phyloP scores from a whole-genome alignment of 1,140 invertebrate genomes.

The Penaeus indicus region DNA sequence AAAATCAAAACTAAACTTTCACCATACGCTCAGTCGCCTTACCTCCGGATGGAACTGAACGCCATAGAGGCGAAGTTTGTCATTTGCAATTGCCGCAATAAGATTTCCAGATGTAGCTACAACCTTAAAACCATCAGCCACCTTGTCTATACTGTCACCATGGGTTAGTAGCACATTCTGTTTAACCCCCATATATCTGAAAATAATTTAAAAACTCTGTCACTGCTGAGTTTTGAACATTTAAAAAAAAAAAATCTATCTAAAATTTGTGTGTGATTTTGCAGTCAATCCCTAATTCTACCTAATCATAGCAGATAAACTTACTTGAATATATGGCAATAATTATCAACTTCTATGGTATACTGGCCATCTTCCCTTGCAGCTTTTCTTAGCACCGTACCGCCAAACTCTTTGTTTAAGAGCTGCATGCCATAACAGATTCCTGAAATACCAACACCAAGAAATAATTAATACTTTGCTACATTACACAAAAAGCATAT shows the following conservation, averaged over 20 bases:
- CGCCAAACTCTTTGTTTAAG: slow-evolving; percentile 98
- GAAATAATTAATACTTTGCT: not conserved
- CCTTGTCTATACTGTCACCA: slow-evolving; percentile 93
- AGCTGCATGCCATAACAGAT: slow-evolving; percentile 99
- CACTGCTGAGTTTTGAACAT: too few species aligned
- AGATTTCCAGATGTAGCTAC: slow-evolving; percentile 87
- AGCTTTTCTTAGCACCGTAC: slow-evolving; percentile 89
- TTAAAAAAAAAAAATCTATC: not conserved
- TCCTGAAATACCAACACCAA: slow-evolving; percentile 48
- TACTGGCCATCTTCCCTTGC: slow-evolving; percentile 96
- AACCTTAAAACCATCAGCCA: slow-evolving; percentile 87
- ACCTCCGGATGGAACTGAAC: slow-evolving; percentile 97
- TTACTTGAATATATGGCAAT: slow-evolving; percentile 94
- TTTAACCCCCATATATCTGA: slow-evolving; percentile 85
- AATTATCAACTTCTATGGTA: slow-evolving; percentile 88
- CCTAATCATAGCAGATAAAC: slow-evolving; percentile 68
- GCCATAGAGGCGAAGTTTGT: slow-evolving; percentile 92
- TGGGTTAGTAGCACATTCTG: slow-evolving; percentile 96
- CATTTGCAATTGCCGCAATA: slow-evolving; percentile 92
- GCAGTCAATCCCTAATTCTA: not conserved
- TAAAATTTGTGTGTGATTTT: not conserved
- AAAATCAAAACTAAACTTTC: not conserved
- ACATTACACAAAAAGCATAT: not conserved
- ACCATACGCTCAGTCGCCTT: not conserved
- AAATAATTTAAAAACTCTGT: slow-evolving; percentile 46